Percentiles rank a stretch among this genome's conserved stretches.
phyloP scores from a whole-genome alignment of 2,113 vertebrate genomes.

The Heloderma charlesbogerti region DNA sequence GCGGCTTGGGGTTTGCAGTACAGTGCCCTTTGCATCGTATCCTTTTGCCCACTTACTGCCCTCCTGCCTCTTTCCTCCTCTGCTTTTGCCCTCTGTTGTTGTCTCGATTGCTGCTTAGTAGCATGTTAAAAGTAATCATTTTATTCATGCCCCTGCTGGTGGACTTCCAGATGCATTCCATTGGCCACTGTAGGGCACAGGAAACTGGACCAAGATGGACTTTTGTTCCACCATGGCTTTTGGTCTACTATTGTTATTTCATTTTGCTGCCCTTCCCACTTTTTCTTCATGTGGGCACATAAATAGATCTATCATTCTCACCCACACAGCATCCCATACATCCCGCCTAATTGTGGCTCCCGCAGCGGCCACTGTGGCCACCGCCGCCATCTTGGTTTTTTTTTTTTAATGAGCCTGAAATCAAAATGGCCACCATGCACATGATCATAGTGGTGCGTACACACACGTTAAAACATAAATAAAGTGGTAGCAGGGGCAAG shows the following conservation, averaged over 20 bases:
- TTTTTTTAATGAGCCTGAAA: neutral
- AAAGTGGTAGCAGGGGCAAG: neutral
- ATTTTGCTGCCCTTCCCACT: neutral
- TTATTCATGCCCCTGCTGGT: neutral
- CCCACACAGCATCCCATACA: accelerated
- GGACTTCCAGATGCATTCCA: neutral
- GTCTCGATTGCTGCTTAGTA: neutral
- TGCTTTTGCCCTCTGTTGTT: neutral
- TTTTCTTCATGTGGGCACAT: neutral
- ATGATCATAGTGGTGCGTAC: neutral
- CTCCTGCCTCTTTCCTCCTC: neutral
- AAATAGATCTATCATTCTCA: neutral
- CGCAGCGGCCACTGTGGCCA: neutral
- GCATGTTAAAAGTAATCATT: neutral
- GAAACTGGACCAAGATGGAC: neutral
- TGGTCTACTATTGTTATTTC: neutral
- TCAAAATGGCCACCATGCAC: neutral
- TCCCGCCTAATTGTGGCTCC: neutral
- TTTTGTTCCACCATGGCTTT: neutral
- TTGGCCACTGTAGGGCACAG: neutral
- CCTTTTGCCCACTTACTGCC: neutral
- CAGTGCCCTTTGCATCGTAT: neutral
- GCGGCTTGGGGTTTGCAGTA: neutral
- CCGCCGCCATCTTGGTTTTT: neutral
- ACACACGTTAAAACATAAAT: neutral